Evolutionary conservation across 2,797 vertebrate genomes (phyloP).

Genomic region (Pseudotriccus pelzelni): DNA sequence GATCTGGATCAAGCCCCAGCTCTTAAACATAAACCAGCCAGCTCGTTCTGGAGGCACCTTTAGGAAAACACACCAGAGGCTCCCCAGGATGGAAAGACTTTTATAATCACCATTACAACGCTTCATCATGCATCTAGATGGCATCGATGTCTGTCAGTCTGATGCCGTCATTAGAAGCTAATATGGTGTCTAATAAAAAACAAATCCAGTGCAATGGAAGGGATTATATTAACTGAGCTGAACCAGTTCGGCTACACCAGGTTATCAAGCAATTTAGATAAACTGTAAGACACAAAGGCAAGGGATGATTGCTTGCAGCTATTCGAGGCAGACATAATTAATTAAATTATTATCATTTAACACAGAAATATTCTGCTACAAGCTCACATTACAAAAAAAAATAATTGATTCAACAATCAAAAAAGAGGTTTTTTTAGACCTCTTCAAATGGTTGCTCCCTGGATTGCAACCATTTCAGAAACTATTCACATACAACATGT

Average conservation of each 20-base stretch:
- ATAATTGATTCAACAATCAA: background rate
- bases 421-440: background rate
- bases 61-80: background rate
- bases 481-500: background rate
- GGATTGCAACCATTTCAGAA: background rate
- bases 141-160: background rate
- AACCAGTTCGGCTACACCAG: background rate
- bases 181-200: background rate
- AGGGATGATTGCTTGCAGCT: background rate
- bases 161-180: background rate
- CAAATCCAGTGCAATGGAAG: background rate
- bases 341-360: background rate
- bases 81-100: background rate
- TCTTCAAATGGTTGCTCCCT: background rate
- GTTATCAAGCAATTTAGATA: background rate
- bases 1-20: background rate
- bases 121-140: background rate
- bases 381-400: background rate
- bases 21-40: background rate
- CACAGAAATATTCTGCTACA: background rate
- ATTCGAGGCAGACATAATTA: background rate
- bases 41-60: background rate
- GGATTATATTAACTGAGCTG: background rate
- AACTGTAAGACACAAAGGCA: background rate
- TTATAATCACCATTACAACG: background rate